Base-by-base conservation (phyloP, 2,888 invertebrate genomes). In the Watsonalla cultraria region DNA sequence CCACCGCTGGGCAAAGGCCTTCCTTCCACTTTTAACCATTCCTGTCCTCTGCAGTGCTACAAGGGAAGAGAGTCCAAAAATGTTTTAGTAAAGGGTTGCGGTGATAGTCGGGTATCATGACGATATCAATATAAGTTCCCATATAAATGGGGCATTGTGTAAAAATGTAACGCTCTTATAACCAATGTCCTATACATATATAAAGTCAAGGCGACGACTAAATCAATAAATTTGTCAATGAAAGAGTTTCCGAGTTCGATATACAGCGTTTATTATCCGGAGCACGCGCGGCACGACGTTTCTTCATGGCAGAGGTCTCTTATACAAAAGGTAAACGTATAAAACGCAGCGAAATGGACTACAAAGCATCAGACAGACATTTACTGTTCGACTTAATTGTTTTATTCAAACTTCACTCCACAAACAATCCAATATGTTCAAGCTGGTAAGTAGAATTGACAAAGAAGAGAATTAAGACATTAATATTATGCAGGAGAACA, bases 381-480 rank as follows among this genome's bases (percentile, higher is more conserved):
- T 51, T 56, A 52, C 58, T 51, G 48, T 61, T 53, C 60, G 51
- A 50, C 54, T 55, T 52, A 48, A 46, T 50, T 37, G 54, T 56
- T 55, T 58, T 51, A 52, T 55, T 51, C 45, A 14, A 52, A 57
- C 51, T 55, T 52, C 47, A 50, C 56, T 14, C 5, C 47, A 57
- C 57, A 13, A n/a, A 61, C 57, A 58, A 15, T 56, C 45, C 77
- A 82, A 69, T 64, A 86, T 86, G 89, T 86, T 81, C 75, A 91
- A 90, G 70, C 78, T 88, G 75, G 91, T 91, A 57, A 90, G 90
- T 82, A 11, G 5, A 8, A 11, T 42, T 42, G 42, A 42, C 2
- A 42, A 42, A 11, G 1, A 1, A 37, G n/a, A n/a, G n/a, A 8
- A 37, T 4, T 37, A 37, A 7, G 8, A 37, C 8, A 7, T 7